Base-by-base conservation (phyloP, 2,113 vertebrate genomes). In the Anarhynchus alexandrinus region DNA sequence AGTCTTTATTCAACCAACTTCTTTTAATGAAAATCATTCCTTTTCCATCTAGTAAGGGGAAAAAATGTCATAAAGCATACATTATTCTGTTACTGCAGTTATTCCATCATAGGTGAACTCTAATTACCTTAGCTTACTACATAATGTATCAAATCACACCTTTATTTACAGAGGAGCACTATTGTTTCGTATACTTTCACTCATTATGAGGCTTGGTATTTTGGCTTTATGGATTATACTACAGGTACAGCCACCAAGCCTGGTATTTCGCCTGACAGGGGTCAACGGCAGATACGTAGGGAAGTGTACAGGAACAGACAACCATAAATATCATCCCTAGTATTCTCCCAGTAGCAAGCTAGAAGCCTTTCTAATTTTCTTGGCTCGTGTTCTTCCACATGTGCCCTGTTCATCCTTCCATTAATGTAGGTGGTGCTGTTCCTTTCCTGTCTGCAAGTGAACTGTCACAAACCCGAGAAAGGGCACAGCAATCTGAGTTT, bases 161-260 rank as follows among this genome's bases (percentile, higher is more conserved):
- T 43, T 7, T 40, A 36, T 67, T 93, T 87, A 73, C 25, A 91
- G 76, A 58, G 69, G 12, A 81, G 18, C 10, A n/a, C 15, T 51
- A 36, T 7, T 42, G 25, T 54, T 59, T 55, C 58, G 38, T 8
- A 65, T n/a, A 55, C 15, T 86, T 43, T 69, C 54, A 77, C 14
- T 47, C 6, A 2, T 62, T 26, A 19, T 3, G 7, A 58, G 34
- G 23, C n/a, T 51, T 82, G 27, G 40, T 76, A 54, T 34, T 91
- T 82, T 27, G 15, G 36, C 51, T 85, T 72, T 80, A 55, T 7
- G 23, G 42, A n/a, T 72, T 42, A 47, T 5, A 57, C 6, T 52
- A 36, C 61, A 65, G 0, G 0, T 25, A 55, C 0, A 0, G 40
- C 49, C 62, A 86, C 51, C 36, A 58, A 5, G 4, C 4, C 10